Base-by-base conservation (phyloP, 2,888 invertebrate species). In the Stenichneumon culpator region DNA sequence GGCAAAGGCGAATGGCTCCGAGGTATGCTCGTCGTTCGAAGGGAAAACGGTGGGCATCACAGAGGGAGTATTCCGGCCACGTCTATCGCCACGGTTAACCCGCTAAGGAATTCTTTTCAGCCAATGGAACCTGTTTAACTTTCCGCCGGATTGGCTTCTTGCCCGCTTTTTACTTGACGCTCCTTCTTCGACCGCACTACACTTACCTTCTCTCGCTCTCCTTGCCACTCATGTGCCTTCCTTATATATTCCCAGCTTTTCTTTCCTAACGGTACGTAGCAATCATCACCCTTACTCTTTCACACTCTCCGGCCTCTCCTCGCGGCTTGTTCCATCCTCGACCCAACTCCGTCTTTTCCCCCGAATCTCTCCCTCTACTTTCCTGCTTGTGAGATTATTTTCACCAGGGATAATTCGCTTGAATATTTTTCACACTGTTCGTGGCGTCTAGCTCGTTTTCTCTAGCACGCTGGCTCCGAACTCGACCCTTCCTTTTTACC, bases 101-200 rank as follows among this genome's bases (percentile, higher is more conserved):
- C 78, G 60, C 74, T 69, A 60, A 79, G 78, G 79, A 84, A 84
- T 82, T 84, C 84, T 82, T 79, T 82, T 79, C 74, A 79, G 82
- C 69, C 82, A 72, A 84, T 57, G 84, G 74, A 78, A 79, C 69
- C 82, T 82, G 82, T 84, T 84, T 79, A 79, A 82, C 79, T 84
- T 78, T 70, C 63, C 74, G 54, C 75, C 65, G 65, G 79, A 84
- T 84, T 84, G 84, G 84, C 84, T 84, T 63, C 70, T 50, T 82
- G 82, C 84, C 82, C 82, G 70, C n/a, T 69, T 60, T 60, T 74
- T 75, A 54, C 70, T 83, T 65, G 54, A 19, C 69, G 75, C 68
- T 44, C 25, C 50, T 7, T 68, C 22, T 39, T 60, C 36, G 67
- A 16, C 19, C 16, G 44, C 22, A 32, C 36, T 67, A 39, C 67